These are phyloP conservation scores for Discoglossus pictus DNA, from an alignment of 2,797 vertebrate species.

Conservation along the genomic window DNA sequence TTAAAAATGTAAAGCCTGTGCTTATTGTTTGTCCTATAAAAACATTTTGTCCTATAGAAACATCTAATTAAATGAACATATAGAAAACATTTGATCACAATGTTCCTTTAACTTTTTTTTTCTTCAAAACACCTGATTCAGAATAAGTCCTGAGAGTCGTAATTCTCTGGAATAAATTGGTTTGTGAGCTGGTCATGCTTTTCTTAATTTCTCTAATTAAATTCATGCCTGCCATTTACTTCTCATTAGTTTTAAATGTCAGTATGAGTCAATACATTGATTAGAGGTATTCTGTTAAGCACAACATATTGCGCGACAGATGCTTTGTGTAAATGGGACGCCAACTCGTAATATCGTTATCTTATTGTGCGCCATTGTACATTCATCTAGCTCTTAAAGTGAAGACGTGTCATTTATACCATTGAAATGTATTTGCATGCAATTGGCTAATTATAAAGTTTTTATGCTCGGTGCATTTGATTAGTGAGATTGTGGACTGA, in stretches of 20 bases:
- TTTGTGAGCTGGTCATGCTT: slow-evolving; percentile 47
- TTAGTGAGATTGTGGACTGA: slow-evolving; percentile 3
- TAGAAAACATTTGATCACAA: no score
- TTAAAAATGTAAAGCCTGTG: no score
- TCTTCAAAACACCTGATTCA: no score
- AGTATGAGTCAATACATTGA: slow-evolving; percentile 62
- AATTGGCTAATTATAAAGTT: slow-evolving; percentile 21
- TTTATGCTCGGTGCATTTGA: slow-evolving; percentile 9
- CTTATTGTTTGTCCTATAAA: no score
- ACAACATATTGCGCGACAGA: slow-evolving; percentile 65
- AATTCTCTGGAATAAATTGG: slow-evolving; percentile 32
- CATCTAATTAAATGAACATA: no score
- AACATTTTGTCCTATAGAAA: no score
- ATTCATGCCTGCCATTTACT: slow-evolving; percentile 65
- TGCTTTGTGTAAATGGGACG: slow-evolving; percentile 52
- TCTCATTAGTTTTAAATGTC: slow-evolving; percentile 65
- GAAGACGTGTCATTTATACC: slow-evolving; percentile 34
- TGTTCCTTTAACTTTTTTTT: no score
- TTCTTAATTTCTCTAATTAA: slow-evolving; percentile 62
- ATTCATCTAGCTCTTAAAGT: slow-evolving; percentile 16
- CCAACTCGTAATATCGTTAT: slow-evolving; percentile 59
- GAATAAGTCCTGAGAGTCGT: no score
- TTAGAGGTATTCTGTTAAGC: slow-evolving; percentile 62
- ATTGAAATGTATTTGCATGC: slow-evolving; percentile 28
- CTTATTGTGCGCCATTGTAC: slow-evolving; percentile 33